Conservation (phyloP, 2,113 vertebrate genomes). For the Coregonus clupeaformis region DNA sequence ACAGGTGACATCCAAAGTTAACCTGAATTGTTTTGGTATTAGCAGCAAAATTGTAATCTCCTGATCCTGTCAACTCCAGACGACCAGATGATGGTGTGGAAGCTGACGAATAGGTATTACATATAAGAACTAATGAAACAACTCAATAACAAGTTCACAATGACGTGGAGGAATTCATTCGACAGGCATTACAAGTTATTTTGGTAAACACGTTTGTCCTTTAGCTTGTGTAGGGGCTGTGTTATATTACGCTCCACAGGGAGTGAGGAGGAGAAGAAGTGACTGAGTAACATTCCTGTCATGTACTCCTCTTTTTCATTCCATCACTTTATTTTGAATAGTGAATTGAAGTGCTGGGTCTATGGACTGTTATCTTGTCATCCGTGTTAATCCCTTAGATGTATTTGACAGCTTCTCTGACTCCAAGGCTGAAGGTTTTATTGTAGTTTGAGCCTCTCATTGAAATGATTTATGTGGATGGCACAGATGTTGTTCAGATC, state of each 20-base stretch:
- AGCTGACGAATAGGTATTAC: background rate
- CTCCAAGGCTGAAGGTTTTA: slow-evolving; percentile 70
- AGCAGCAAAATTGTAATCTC: background rate
- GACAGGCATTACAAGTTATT: background rate
- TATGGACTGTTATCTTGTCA: slow-evolving; percentile 63
- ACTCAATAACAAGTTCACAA: background rate
- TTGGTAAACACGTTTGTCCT: background rate
- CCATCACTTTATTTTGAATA: slow-evolving; percentile 43
- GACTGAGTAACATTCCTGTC: slow-evolving; percentile 38
- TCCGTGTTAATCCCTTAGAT: slow-evolving; percentile 51
- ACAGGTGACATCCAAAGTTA: no score
- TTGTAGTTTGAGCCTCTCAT: slow-evolving; percentile 71
- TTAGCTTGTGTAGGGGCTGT: background rate
- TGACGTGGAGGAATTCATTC: background rate
- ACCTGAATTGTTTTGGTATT: background rate
- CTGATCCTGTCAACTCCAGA: no score
- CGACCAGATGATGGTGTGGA: background rate
- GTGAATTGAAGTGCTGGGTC: slow-evolving; percentile 56
- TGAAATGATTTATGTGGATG: slow-evolving; percentile 77
- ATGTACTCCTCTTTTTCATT: slow-evolving; percentile 24
- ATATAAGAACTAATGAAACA: background rate
- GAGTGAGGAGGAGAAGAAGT: background rate
- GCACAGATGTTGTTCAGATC: slow-evolving; percentile 81
- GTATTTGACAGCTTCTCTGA: slow-evolving; percentile 68
- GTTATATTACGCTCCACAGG: background rate